phyloP scores from a whole-genome alignment of 2,113 vertebrate genomes.

The Psophia crepitans region DNA sequence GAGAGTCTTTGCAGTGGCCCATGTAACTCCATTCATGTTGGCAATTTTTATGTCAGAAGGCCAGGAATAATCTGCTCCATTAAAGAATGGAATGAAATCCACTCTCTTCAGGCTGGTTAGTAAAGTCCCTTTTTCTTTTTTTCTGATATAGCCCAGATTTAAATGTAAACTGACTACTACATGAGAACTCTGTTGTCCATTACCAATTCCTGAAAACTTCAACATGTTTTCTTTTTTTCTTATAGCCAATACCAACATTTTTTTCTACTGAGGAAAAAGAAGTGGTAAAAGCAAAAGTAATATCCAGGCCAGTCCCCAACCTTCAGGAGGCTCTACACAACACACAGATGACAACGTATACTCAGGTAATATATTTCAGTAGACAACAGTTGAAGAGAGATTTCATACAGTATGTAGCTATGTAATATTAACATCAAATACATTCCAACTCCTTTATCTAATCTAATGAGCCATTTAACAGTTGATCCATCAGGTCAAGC shows the following conservation, averaged over 20 bases:
- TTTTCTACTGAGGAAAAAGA: not conserved
- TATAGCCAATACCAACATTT: not conserved
- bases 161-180: not conserved
- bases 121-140: not conserved
- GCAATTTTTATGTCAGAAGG: not conserved
- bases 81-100: not conserved
- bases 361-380: not conserved
- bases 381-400: conserved; percentile 45
- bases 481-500: conserved; percentile 44
- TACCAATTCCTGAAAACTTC: not conserved
- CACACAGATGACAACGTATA: not conserved
- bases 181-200: not conserved
- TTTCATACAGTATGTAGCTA: conserved; percentile 14
- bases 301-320: not conserved
- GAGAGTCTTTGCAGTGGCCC: not conserved
- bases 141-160: not conserved
- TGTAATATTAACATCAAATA: conserved; percentile 68
- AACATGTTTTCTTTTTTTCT: not conserved
- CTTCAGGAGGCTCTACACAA: not conserved
- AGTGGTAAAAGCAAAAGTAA: not conserved
- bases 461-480: conserved; percentile 64
- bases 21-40: not conserved
- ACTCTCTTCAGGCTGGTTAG: not conserved
- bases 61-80: not conserved
- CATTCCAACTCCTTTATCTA: conserved; percentile 76